Conservation (phyloP, 2,113 vertebrate genomes). For the Pithys albifrons region DNA sequence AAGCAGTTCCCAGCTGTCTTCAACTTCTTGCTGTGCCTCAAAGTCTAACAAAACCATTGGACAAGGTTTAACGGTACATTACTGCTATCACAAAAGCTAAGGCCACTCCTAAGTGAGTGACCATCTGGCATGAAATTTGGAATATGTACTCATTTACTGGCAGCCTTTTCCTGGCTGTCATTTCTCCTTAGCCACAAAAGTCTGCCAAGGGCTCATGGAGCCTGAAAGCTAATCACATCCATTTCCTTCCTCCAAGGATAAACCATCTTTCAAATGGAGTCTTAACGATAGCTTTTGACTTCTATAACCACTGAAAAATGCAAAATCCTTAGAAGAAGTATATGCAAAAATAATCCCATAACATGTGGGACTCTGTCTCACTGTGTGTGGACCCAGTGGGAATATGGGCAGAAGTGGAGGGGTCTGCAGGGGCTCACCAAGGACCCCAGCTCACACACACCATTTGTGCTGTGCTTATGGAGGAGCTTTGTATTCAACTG, state of each 20-base stretch:
- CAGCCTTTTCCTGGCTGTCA: neutral
- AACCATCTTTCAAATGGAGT: neutral
- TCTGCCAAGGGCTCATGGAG: neutral
- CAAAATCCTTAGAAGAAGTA: neutral
- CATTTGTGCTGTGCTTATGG: neutral
- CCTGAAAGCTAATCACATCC: neutral
- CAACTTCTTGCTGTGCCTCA: neutral
- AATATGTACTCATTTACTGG: neutral
- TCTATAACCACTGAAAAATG: neutral
- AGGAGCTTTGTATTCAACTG: neutral
- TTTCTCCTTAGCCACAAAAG: neutral
- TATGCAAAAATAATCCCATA: neutral
- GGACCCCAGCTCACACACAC: fast-evolving
- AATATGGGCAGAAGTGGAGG: fast-evolving
- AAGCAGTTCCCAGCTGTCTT: neutral
- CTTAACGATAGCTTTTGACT: neutral
- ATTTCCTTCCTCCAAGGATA: neutral
- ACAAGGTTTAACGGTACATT: neutral
- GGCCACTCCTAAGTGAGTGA: neutral
- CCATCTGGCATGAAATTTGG: constrained; percentile 1
- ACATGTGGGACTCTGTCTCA: neutral
- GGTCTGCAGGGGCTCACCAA: neutral
- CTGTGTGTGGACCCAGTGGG: neutral
- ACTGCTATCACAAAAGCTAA: neutral
- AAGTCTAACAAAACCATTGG: neutral